Base-by-base conservation (phyloP, 2,113 vertebrate genomes). In the Platichthys flesus region DNA sequence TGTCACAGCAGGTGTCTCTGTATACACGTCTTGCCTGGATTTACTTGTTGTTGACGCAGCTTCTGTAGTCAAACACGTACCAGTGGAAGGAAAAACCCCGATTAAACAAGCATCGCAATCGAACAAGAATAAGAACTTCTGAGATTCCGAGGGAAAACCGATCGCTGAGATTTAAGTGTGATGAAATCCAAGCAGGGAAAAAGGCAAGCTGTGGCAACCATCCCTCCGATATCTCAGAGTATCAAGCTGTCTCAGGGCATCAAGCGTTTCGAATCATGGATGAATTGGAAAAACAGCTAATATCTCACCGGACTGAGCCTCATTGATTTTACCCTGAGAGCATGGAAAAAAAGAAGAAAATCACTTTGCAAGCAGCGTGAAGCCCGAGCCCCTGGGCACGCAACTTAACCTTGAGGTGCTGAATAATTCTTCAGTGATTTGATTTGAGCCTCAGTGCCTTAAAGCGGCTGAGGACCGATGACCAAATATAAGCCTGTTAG, bases 221-320 rank as follows among this genome's bases (percentile, higher is more conserved):
- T 80, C 55, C 49, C 68, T 71, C 74, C 74, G 58, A 74, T 83
- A 81, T 81, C 77, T 81, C 37, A 58, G 31, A 68, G 57, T 60
- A 71, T 81, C 70, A 81, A 79, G 59, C 62, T 67, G 67, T 79
- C 81, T 81, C 12, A 9, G 60, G 66, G 81, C 76, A 72, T 87
- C 78, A 78, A 89, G 83, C 84, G 86, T 89, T 88, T 90, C 89
- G 84, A 91, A 89, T 90, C 85, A 86, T 85, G 88, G 89, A 90
- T 87, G 77, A 87, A 85, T 85, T 90, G 83, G 77, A 90, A 91
- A 90, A 62, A 63, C 81, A 88, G 76, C 73, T 88, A 86, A 91
- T 92, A 89, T 86, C 90, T 89, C 73, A 82, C 84, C 23, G 74
- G 85, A 88, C 74, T 84, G 82, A 85, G 80, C 52, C 71, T 18